These are phyloP conservation scores for Ranitomeya variabilis DNA, from an alignment of 2,113 vertebrate species.

Conservation along the genomic window DNA sequence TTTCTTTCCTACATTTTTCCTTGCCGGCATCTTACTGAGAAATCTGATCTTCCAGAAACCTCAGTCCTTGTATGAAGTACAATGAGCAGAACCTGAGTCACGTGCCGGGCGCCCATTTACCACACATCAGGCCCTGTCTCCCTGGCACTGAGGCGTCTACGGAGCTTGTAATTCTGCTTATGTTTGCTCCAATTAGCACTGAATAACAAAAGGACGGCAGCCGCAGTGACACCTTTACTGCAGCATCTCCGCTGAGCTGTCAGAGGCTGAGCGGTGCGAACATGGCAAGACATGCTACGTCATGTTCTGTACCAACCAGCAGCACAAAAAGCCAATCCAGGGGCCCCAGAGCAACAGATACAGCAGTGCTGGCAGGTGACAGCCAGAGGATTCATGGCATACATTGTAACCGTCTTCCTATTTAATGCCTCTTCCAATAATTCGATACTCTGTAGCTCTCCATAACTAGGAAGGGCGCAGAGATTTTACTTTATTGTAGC, in stretches of 20 bases:
- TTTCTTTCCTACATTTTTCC: too few species aligned
- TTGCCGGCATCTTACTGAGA: too few species aligned
- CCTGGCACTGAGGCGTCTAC: neutral
- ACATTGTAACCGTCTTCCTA: too few species aligned
- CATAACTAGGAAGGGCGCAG: too few species aligned
- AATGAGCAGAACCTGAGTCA: neutral
- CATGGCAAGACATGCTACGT: conserved; percentile 59
- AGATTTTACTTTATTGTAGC: too few species aligned
- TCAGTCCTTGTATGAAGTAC: neutral
- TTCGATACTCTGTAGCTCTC: too few species aligned
- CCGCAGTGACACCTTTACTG: conserved; percentile 70
- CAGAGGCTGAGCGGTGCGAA: conserved; percentile 71
- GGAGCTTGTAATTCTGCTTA: conserved; percentile 22
- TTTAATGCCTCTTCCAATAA: too few species aligned
- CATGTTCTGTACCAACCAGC: conserved; percentile 44
- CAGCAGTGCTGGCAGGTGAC: neutral
- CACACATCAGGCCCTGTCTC: neutral
- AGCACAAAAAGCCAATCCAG: neutral
- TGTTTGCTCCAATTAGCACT: conserved; percentile 77
- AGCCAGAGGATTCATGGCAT: too few species aligned
- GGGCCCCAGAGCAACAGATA: neutral
- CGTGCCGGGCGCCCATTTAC: neutral
- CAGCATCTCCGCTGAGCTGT: conserved; percentile 72
- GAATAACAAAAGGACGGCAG: conserved; percentile 72
- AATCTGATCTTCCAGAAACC: neutral